Evolutionary conservation across 2,113 vertebrate genomes (phyloP), one percentile per base, ranked within the genome.

Genomic region (Furnarius figulus): DNA sequence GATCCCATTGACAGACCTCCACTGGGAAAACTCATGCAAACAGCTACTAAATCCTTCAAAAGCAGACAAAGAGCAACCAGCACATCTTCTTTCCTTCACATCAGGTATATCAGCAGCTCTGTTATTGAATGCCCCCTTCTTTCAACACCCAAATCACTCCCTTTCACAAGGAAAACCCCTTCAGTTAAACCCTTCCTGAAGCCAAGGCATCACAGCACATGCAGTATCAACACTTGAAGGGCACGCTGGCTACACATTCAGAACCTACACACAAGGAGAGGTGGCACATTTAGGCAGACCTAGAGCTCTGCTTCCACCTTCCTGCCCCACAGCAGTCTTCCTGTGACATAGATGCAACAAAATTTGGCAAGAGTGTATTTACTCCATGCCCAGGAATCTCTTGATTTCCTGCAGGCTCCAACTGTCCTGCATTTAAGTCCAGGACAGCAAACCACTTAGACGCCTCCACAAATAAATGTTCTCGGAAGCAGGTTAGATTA

Each of bases 361-460:
- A 85, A 30, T 73, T 23, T 94, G 82, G 49, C 92, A 91, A 66
- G 35, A 55, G 20, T n/a, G 33, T 50, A 47, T 22, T 37, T 8
- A 70, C 7, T 14, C 30, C 52, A 76, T 15, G 24, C 33, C 73
- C 65, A 67, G 56, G 80, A 90, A 75, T 46, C 65, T 56, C 77
- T 31, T 49, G n/a, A 71, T 90, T 94, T 93, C 91, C 86, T 58
- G 39, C 65, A 84, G 47, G 75, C 79, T 90, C 70, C 0, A 1
- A 77, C 40, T 37, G 42, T 77, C 67, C 83, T 25, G 68, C 50
- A 55, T 59, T 67, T 62, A n/a, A 81, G 52, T 13, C 37, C 68
- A 65, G 88, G 88, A 80, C 68, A 94, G 76, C 56, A 75, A 74
- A 94, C 61, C 76, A 63, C 85, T 77, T 28, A 80, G 23, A 72